Base-by-base conservation (phyloP, 2,797 vertebrate genomes). In the Carcharodon carcharias region DNA sequence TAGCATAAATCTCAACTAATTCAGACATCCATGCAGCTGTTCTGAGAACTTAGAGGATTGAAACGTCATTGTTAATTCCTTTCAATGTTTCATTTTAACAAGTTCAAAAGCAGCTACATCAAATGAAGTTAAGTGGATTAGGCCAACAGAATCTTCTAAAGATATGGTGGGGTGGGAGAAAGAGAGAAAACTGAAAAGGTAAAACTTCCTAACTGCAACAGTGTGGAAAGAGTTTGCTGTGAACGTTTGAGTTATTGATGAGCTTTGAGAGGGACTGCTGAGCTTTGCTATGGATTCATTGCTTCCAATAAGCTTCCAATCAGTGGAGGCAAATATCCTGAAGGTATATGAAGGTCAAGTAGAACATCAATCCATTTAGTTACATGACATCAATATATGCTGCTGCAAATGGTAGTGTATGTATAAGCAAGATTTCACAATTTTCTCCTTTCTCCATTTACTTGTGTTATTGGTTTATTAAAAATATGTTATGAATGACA, bases 71-170 rank as follows among this genome's bases (percentile, higher is more conserved):
- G 35, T 61, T 65, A 92, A 92, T 92, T 63, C 58, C 58, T 92
- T 61, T 35, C 21, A 65, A 92, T 63, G 35, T 35, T 63, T 92
- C 58, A 65, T 63, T 63, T 63, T 63, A 63, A 92, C 58, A 6
- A 91, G 89, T n/a, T 21, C 58, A 92, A 92, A 85, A 92, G 58
- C 35, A 92, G 89, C 35, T 63, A 31, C 16, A 92, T n/a, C 56
- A 61, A 92, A 63, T 92, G 28, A 16, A 61, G 54, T 91, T 91
- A 61, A 91, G 56, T 91, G 14, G 88, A 91, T 91, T 91, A 91
- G 28, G 11, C 56, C 56, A 56, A 61, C 61, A 14, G 56, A 58
- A 58, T 91, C 1, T 58, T 91, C 56, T 91, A 61, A 91, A 91
- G 88, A 61, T 61, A 61, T 35, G 11, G 56, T 18, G 4, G 11